Conservation (phyloP, 1,140 invertebrate species). For the Heliconius melpomene region DNA sequence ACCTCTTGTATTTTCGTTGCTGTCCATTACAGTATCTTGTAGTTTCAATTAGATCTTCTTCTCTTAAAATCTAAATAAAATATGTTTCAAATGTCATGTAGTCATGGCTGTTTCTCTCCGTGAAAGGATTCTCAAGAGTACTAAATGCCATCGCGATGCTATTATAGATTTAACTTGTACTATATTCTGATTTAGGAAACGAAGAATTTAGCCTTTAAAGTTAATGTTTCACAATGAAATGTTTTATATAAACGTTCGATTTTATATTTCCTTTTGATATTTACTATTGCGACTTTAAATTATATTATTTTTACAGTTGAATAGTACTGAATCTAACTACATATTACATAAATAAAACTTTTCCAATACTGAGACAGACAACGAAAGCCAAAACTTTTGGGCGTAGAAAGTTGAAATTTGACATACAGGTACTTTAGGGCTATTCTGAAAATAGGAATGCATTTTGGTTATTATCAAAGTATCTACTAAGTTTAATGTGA, state of each 20-base stretch:
- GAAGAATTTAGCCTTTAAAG: not conserved
- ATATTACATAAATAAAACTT: too few species aligned
- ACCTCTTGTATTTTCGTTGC: not conserved
- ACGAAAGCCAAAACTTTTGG: too few species aligned
- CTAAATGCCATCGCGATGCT: slow-evolving; percentile 68
- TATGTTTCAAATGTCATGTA: slow-evolving; percentile 63
- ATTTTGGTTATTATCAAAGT: not conserved
- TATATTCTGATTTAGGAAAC: not conserved
- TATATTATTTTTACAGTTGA: not conserved
- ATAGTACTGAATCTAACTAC: not conserved
- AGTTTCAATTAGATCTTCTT: not conserved
- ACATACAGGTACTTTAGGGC: too few species aligned
- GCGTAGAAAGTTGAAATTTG: too few species aligned
- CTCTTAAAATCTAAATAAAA: not conserved
- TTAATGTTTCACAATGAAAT: not conserved
- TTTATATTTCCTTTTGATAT: too few species aligned
- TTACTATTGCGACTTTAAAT: too few species aligned
- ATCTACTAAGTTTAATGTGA: not conserved
- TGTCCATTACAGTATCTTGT: not conserved
- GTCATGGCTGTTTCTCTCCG: slow-evolving; percentile 34
- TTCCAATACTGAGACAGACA: too few species aligned
- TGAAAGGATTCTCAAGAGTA: slow-evolving; percentile 61
- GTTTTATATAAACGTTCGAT: not conserved
- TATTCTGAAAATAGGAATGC: not conserved
- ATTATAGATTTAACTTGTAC: slow-evolving; percentile 48